Evolutionary conservation across 2,113 vertebrate species (phyloP), one percentile per base, ranked within the genome.

Genomic region (Fulmarus glacialis): DNA sequence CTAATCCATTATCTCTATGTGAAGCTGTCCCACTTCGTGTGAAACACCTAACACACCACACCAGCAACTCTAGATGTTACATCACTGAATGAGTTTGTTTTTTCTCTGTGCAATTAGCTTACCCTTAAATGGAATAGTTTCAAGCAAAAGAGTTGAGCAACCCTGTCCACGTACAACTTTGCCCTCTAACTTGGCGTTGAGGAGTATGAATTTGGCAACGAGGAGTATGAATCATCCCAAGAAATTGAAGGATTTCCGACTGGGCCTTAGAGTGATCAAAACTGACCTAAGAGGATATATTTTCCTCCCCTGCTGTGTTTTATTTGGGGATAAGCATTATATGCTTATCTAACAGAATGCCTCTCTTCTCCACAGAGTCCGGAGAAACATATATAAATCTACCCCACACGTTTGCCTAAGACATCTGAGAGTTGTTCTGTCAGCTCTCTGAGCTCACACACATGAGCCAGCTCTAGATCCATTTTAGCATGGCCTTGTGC

Each of bases 401-500:
- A 55, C n/a, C 15, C 12, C 13, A 82, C 56, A 43, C 20, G 34
- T 84, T 92, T 79, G 32, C 42, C 15, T 2, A 38, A 89, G 67
- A 89, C 38, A 71, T 92, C 63, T 63, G 50, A 78, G 64, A 82
- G 50, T 21, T 92, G 50, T 21, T 92, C 83, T 91, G 68, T 72
- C 83, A 93, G 45, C 55, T 55, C 55, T 62, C 14, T 16, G 12
- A 96, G 52, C 75, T 92, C 91, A 92, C 45, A 91, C 83, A 79
- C 92, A 87, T 8, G 50, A 91, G 75, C 55, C 91, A 95, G 89
- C 63, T 84, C 11, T 36, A 67, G 80, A 82, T 63, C 38, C 80
- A 89, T 63, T 91, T 91, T 47, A 92, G 20, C 52, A 36, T 95
- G 96, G 87, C 87, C 67, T 48, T 55, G 50, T 73, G 83, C 91